Conservation (phyloP, 2,888 invertebrate genomes). For the Rotaria sp. region DNA sequence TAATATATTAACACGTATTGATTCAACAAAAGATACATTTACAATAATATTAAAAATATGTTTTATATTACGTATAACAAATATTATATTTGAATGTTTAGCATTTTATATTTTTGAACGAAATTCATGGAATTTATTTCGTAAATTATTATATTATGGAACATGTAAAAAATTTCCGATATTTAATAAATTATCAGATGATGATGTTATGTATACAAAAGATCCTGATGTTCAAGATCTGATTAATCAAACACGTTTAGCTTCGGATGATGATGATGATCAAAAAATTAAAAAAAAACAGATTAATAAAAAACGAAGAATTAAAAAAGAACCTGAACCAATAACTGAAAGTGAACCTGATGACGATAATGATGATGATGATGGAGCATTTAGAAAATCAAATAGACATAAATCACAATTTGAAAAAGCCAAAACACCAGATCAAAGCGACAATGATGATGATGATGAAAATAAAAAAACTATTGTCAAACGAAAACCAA, state of each 20-base stretch:
- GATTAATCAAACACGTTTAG: neutral
- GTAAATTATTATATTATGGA: neutral
- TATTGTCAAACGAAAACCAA: neutral
- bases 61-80: constrained; percentile 20
- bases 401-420: neutral
- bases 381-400: neutral
- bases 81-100: constrained; percentile 31
- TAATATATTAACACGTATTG: neutral
- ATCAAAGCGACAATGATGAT: neutral
- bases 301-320: neutral
- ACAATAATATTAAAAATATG: neutral
- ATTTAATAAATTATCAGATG: neutral
- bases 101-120: constrained; percentile 27
- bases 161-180: neutral
- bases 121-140: neutral
- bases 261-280: neutral
- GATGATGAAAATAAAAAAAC: neutral
- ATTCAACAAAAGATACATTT: constrained; percentile 6
- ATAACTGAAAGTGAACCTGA: neutral
- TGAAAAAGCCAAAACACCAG: neutral
- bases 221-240: neutral
- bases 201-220: neutral
- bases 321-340: neutral
- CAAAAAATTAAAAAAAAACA: neutral
- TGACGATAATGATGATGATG: neutral